Evolutionary conservation across 92 coral and sea anemone species (phyloP), one percentile per base, ranked within the genome.

Genomic region (Desmophyllum pertusum): DNA sequence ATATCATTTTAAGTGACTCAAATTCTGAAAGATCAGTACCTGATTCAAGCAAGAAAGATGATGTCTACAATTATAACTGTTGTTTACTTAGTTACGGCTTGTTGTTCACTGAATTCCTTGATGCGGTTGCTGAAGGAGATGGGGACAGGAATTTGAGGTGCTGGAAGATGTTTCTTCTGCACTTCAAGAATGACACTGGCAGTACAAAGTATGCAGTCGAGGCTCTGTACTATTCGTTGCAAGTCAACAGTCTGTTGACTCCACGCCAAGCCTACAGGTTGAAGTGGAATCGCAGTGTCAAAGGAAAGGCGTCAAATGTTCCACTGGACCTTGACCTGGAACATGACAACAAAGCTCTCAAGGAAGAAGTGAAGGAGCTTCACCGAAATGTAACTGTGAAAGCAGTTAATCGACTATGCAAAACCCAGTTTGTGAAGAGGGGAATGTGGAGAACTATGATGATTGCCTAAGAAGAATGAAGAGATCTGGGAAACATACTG

Each of bases 301-400:
- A 48, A 1, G 33, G 53, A 6, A 38, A 72, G 75, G 88, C 83
- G 62, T 64, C 69, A 11, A 84, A 85, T 85, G 79, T 85, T 52
- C 73, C 88, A 62, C 76, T 85, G 33, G 88, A 77, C 46, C 78
- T 85, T 23, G 88, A 79, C 35, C 84, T 85, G 27, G 88, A 85
- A 72, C 79, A 71, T 63, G 38, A 71, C 50, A 84, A 84, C 40
- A 85, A 65, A n/a, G 30, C 37, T 38, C 57, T 85, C 38, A 85
- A 85, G 73, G 84, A 85, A 55, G 84, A 39, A 61, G 57, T 67
- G n/a, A 85, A 70, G 70, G 57, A 85, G 59, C 69, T 85, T 6
- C 75, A 68, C 19, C 71, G 83, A 10, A 85, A 85, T 70, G 59
- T 81, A 45, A 66, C 55, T 8, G 33, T 69, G 64, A 76, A 43